phyloP scores from a whole-genome alignment of 2,113 vertebrate genomes.

The Cheilinus undulatus region DNA sequence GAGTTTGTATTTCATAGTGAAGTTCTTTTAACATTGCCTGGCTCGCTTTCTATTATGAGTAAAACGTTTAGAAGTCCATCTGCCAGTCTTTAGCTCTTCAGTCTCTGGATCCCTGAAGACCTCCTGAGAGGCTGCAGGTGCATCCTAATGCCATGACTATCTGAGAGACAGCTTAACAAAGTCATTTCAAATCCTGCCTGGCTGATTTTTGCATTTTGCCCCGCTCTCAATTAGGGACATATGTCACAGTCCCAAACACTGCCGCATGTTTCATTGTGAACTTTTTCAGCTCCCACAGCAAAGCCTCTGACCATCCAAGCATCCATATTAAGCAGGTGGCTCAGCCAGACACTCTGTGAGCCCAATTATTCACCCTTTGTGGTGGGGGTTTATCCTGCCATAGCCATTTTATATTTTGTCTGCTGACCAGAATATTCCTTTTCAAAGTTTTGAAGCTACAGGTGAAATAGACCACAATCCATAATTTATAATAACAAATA shows the following conservation, averaged over 20 bases:
- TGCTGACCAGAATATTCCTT: slow-evolving; percentile 24
- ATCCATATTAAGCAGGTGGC: slow-evolving; percentile 59
- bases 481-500: not conserved
- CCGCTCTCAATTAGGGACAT: slow-evolving; percentile 49
- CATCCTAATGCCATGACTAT: slow-evolving; percentile 47
- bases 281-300: slow-evolving; percentile 42
- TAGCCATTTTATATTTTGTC: slow-evolving; percentile 44
- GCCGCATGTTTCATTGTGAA: slow-evolving; percentile 34
- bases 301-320: slow-evolving; percentile 32
- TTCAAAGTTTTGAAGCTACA: not conserved
- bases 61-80: slow-evolving; percentile 55
- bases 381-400: slow-evolving; percentile 24
- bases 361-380: slow-evolving; percentile 42
- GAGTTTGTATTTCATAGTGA: slow-evolving; percentile 30
- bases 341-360: slow-evolving; percentile 48
- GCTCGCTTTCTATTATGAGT: slow-evolving; percentile 46
- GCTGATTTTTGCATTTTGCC: slow-evolving; percentile 48
- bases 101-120: slow-evolving; percentile 39
- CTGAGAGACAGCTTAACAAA: slow-evolving; percentile 58
- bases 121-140: slow-evolving; percentile 46
- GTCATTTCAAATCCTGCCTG: slow-evolving; percentile 48
- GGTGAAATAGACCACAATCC: not conserved
- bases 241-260: slow-evolving; percentile 51
- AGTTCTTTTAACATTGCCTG: slow-evolving; percentile 30
- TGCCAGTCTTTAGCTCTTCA: slow-evolving; percentile 45